Base-by-base conservation (phyloP, 30 jellyfish, hydroid and myxozoan species). In the Turritopsis dohrnii region DNA sequence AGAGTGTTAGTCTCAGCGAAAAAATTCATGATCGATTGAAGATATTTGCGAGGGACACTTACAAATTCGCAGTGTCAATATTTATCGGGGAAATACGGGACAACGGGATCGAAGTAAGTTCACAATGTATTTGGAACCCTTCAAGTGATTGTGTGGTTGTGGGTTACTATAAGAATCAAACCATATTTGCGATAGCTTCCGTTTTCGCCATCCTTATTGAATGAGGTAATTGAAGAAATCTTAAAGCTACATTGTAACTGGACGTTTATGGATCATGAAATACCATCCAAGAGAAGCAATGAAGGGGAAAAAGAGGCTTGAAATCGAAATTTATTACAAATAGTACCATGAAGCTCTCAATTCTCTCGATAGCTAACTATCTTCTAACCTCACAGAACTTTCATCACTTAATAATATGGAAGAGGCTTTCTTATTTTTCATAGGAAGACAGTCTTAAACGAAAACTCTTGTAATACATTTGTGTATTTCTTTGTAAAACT, bases 91-190 rank as follows among this genome's bases (percentile, higher is more conserved):
- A 89, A 52, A 83, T 89, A 18, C 84, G 75, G 54, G 96, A 88
- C 24, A 88, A 81, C 9, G 96, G 96, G 52, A 89, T 89, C 53
- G 96, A 89, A 76, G 88, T 90, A 29, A 88, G 94, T 29, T 77
- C 96, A 17, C 96, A 89, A 80, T 89, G 96, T 84, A 76, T 89
- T 22, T 89, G 96, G 96, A 90, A 89, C 80, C 94, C 96, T 17
- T 82, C 69, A 21, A 65, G 75, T 41, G 96, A 89, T 81, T 71
- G 84, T 21, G 87, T 89, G 85, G 90, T 89, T 1, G 77, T 90
- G 60, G 94, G 84, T 23, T 89, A 85, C 31, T 89, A 79, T 79
- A 89, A 89, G 69, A 89, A 81, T 73, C 91, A 89, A 30, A 31
- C 94, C n/a, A 41, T 89, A n/a, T 85, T 89, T 84, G 96, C 96